Percentiles rank a stretch among this genome's conserved stretches.
Evolutionary conservation across 2,113 vertebrate genomes (phyloP).

Genomic region (Anarrhichthys ocellatus): DNA sequence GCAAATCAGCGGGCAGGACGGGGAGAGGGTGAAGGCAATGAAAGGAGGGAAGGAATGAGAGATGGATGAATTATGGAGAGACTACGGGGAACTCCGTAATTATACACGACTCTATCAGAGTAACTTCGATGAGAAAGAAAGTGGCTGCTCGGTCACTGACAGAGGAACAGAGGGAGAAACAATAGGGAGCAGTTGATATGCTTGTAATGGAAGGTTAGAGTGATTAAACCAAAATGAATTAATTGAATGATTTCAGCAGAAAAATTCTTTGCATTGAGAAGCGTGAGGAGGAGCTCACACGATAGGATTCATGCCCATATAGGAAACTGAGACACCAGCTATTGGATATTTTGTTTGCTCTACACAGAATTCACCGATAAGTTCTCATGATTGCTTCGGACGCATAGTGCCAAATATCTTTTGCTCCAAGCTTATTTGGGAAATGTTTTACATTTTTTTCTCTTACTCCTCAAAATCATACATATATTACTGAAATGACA

Average conservation of each 20-base stretch:
- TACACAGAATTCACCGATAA: not conserved
- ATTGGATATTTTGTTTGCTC: not conserved
- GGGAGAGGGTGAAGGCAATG: slow-evolving; percentile 42
- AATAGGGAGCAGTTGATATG: slow-evolving; percentile 22
- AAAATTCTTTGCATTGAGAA: not conserved
- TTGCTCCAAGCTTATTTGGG: not conserved
- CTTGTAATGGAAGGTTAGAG: slow-evolving; percentile 42
- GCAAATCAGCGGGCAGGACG: slow-evolving; percentile 61
- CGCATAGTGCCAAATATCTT: not conserved
- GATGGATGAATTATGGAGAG: slow-evolving; percentile 65
- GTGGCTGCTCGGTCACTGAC: slow-evolving; percentile 16
- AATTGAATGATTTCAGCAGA: slow-evolving; percentile 27
- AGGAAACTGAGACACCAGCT: not conserved
- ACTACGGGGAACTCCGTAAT: slow-evolving; percentile 60
- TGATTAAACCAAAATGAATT: slow-evolving; percentile 44
- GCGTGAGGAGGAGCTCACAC: not conserved
- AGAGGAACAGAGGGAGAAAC: slow-evolving; percentile 30
- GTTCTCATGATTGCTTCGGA: not conserved
- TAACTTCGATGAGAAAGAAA: slow-evolving; percentile 50
- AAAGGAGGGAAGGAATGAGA: slow-evolving; percentile 34
- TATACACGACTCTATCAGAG: slow-evolving; percentile 66
- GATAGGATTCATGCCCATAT: not conserved
- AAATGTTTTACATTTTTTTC: not conserved
- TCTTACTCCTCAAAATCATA: not conserved
- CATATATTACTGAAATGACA: not conserved